These are phyloP conservation scores for Vannuccia rotundouncinata DNA, from an alignment of 2,888 invertebrate genomes.

Conservation along the genomic window DNA sequence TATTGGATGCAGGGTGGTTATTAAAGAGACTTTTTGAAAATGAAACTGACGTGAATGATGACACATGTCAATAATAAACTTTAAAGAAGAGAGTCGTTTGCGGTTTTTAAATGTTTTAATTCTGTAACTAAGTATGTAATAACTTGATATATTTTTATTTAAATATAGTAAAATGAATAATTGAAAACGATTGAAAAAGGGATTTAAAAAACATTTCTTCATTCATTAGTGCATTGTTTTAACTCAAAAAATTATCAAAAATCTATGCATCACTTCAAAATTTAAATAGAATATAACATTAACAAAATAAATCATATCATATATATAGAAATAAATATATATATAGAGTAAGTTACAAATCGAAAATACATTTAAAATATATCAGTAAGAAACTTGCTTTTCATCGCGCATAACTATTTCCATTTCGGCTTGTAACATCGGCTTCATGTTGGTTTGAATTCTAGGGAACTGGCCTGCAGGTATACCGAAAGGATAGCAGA, in stretches of 20 bases:
- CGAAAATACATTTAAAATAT: not conserved
- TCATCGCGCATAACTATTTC: conserved; percentile 21
- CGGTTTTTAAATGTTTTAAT: no score
- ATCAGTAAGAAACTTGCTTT: not conserved
- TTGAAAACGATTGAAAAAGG: no score
- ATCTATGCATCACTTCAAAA: not conserved
- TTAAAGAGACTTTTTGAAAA: no score
- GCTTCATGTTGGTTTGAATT: not conserved
- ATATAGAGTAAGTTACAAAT: not conserved
- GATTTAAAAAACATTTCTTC: no score
- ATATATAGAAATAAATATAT: not conserved
- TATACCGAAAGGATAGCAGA: not conserved
- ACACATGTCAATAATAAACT: no score
- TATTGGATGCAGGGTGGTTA: no score
- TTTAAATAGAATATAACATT: not conserved
- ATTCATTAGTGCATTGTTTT: no score
- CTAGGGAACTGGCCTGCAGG: not conserved
- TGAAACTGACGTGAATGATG: no score
- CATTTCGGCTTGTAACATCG: conserved; percentile 17
- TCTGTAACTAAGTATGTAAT: no score
- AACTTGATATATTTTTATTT: no score
- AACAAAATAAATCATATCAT: not conserved
- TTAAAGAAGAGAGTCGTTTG: no score
- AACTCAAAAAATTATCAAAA: not conserved
- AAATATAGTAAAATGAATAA: no score